A percentile compares a stretch with the other conserved stretches of the same genome.
Evolutionary conservation across 92 coral and sea anemone species (phyloP).

Genomic region (Pocillopora meandrina): DNA sequence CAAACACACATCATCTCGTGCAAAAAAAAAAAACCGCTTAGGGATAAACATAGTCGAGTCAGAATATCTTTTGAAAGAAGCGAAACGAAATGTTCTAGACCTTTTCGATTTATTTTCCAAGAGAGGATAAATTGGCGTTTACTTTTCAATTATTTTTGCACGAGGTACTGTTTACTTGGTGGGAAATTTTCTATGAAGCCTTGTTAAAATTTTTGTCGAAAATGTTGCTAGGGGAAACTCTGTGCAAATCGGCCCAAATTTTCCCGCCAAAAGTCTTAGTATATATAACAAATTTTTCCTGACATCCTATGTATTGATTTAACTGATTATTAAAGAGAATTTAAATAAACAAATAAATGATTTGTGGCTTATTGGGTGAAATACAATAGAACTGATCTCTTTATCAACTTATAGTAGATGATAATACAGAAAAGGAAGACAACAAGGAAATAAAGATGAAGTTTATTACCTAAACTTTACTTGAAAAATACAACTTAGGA

Average conservation of each 20-base stretch:
- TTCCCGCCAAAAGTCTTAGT: slow-evolving; percentile 23
- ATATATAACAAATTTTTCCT: not conserved
- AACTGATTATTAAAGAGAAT: not conserved
- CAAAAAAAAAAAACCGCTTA: not conserved
- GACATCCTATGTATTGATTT: not conserved
- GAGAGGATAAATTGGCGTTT: not conserved
- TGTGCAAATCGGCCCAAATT: slow-evolving; percentile 12
- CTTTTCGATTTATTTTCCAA: not conserved
- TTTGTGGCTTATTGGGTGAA: not conserved
- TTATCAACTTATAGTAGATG: not conserved
- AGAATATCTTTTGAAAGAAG: not conserved
- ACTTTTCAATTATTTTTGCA: not conserved
- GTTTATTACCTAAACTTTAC: not conserved
- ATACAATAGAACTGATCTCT: not conserved
- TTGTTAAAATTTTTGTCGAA: slow-evolving; percentile 1
- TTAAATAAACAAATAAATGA: not conserved
- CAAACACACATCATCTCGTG: not conserved
- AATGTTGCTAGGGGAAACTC: slow-evolving; percentile 13
- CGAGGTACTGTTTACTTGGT: not conserved
- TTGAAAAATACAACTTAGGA: not conserved
- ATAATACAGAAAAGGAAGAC: not conserved
- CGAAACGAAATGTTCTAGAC: not conserved
- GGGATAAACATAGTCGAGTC: not conserved
- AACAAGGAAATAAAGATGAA: not conserved
- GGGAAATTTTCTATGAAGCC: not conserved